Conservation (phyloP, 1,140 invertebrate genomes). For the Meloidogyne chitwoodi region DNA sequence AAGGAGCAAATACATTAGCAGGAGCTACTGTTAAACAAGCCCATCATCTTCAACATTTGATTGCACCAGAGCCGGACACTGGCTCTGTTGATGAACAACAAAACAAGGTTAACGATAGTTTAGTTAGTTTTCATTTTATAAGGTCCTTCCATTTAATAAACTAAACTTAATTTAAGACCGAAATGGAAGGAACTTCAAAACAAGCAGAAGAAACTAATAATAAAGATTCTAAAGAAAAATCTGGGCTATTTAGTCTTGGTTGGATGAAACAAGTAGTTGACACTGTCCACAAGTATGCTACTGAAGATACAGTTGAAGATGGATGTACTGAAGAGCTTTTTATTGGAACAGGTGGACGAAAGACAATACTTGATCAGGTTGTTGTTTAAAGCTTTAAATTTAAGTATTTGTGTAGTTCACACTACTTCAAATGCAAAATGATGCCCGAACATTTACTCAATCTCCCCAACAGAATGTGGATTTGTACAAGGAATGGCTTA, state of each 20-base stretch:
- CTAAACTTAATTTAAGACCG: background rate
- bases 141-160: background rate
- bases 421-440: slow-evolving; percentile 48
- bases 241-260: slow-evolving; percentile 21
- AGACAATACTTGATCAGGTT: slow-evolving; percentile 44
- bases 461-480: slow-evolving; percentile 29
- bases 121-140: background rate
- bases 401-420: slow-evolving; percentile 28
- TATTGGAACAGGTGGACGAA: slow-evolving; percentile 24
- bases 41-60: slow-evolving; percentile 41
- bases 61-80: slow-evolving; percentile 22
- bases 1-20: slow-evolving; percentile 46
- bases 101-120: background rate
- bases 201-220: background rate
- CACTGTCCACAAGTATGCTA: slow-evolving; percentile 48
- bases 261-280: slow-evolving; percentile 40
- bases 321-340: slow-evolving; percentile 38
- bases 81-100: slow-evolving; percentile 19
- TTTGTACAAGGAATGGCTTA: slow-evolving; percentile 45
- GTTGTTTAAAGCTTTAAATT: background rate
- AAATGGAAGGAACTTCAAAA: background rate
- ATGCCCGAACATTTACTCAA: slow-evolving; percentile 43
- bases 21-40: slow-evolving; percentile 41
- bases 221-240: slow-evolving; percentile 12
- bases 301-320: slow-evolving; percentile 50